Conservation (phyloP, 2,797 vertebrate genomes). For the Enoplosus armatus region DNA sequence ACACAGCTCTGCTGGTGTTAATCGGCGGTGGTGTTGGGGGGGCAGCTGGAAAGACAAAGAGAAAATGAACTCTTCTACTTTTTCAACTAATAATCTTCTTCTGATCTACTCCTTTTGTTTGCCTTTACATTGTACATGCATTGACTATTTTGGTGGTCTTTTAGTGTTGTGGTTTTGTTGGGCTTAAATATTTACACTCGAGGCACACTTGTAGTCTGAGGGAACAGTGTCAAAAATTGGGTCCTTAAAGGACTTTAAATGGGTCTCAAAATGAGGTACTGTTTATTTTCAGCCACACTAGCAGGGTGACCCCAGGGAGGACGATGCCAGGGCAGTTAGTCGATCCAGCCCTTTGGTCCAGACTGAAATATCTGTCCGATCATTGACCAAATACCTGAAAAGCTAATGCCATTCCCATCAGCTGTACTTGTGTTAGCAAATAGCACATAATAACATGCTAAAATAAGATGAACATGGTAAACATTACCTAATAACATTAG, state of each 20-base stretch:
- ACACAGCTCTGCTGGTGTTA: too few relatives aligned
- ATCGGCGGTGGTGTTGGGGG: too few relatives aligned
- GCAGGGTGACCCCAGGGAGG: neutral
- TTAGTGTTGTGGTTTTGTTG: neutral
- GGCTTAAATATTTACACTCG: neutral
- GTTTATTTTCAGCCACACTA: neutral
- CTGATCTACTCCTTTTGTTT: too few relatives aligned
- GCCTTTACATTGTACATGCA: too few relatives aligned
- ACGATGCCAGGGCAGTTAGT: neutral
- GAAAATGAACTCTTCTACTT: too few relatives aligned
- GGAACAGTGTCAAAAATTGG: neutral
- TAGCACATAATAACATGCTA: neutral
- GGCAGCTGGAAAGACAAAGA: too few relatives aligned
- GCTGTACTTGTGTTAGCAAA: neutral
- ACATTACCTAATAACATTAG: neutral
- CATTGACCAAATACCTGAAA: neutral
- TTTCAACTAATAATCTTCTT: too few relatives aligned
- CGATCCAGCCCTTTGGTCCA: neutral
- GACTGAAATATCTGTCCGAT: neutral
- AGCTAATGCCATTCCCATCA: too few relatives aligned
- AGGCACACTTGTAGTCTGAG: neutral
- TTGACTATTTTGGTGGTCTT: too few relatives aligned
- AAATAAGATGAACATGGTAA: neutral
- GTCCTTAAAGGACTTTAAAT: constrained; percentile 4
- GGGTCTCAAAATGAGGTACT: constrained; percentile 1